phyloP scores from a whole-genome alignment of 2,113 vertebrate species.

The Toxotes chatareus region DNA sequence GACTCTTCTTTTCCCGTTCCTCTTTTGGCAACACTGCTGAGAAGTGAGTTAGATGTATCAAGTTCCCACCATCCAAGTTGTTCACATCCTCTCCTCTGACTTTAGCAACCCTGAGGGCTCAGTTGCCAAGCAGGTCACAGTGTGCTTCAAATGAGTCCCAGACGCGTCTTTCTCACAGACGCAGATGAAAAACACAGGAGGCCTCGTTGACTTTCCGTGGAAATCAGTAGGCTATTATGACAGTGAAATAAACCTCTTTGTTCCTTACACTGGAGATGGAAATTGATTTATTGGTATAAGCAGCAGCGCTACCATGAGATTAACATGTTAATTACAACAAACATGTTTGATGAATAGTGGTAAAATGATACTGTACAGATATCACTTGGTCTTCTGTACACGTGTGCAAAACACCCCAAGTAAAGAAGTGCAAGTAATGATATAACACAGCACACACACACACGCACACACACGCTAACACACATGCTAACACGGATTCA shows the following conservation, averaged over 20 bases:
- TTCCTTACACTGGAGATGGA: slow-evolving; percentile 36
- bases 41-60: slow-evolving; percentile 62
- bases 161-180: slow-evolving; percentile 70
- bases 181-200: slow-evolving; percentile 56
- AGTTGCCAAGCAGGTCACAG: slow-evolving; percentile 77
- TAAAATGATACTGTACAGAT: slow-evolving; percentile 49
- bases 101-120: slow-evolving; percentile 73
- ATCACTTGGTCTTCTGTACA: slow-evolving; percentile 33
- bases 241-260: slow-evolving; percentile 45
- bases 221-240: slow-evolving; percentile 26
- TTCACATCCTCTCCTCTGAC: slow-evolving; percentile 82
- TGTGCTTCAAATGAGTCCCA: slow-evolving; percentile 79
- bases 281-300: slow-evolving; percentile 72
- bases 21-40: slow-evolving; percentile 55
- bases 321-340: slow-evolving; percentile 49
- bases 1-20: slow-evolving; percentile 2
- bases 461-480: slow-evolving; percentile 10
- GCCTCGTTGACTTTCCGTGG: slow-evolving; percentile 27
- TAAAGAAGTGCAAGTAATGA: slow-evolving; percentile 36
- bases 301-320: slow-evolving; percentile 60
- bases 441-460: slow-evolving; percentile 26
- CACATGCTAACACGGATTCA: slow-evolving; percentile 7
- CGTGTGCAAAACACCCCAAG: slow-evolving; percentile 62
- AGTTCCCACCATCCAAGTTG: slow-evolving; percentile 63
- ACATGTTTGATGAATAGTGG: slow-evolving; percentile 62